Base-by-base conservation (phyloP, 2,113 vertebrate species). In the Crotalus viridis region DNA sequence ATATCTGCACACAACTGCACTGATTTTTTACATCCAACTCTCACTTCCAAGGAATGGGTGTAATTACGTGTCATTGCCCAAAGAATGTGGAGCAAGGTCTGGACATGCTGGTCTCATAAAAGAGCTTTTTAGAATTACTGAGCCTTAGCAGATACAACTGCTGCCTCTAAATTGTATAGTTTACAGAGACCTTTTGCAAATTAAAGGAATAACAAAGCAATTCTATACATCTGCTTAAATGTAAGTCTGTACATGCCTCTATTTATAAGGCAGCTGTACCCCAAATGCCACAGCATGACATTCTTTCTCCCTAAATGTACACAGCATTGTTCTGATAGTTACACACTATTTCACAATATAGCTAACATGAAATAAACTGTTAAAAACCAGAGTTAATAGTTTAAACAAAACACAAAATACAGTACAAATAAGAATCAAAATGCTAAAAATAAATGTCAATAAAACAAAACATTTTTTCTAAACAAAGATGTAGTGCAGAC, bases 1-100 rank as follows among this genome's bases (percentile, higher is more conserved):
- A 92, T 74, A 54, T 5, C 22, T 57, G 57, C 0, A 0, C 1
- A 0, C 0, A 2, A 59, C 86, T 33, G 85, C 0, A 0, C 10
- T 51, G 12, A 26, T 0, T 5, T 5, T 91, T 87, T 56, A 19
- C 0, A 15, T 88, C 90, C 48, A 52, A 17, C 52, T 88, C 4
- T 48, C 12, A 24, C 19, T 85, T 52, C 19, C 10, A 89, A 88
- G 52, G 88, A 85, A n/a, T 33, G 17, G 7, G 87, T 90, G 51
- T 74, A 24, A 56, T 33, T 90, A 1, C 28, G 0, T 1, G 1
- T 6, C 22, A 59, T 46, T 93, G n/a, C 21, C 91, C 9, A 55
- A 87, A 48, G 85, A 74, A 52, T 28, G 61, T 0, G 87, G 59
- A 19, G 19, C n/a, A 56, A 93, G 19, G 7, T 74, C 88, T 74